Percentiles rank a stretch among this genome's conserved stretches.
Conservation (phyloP, 2,113 vertebrate genomes). For the Cyanoliseus patagonus region DNA sequence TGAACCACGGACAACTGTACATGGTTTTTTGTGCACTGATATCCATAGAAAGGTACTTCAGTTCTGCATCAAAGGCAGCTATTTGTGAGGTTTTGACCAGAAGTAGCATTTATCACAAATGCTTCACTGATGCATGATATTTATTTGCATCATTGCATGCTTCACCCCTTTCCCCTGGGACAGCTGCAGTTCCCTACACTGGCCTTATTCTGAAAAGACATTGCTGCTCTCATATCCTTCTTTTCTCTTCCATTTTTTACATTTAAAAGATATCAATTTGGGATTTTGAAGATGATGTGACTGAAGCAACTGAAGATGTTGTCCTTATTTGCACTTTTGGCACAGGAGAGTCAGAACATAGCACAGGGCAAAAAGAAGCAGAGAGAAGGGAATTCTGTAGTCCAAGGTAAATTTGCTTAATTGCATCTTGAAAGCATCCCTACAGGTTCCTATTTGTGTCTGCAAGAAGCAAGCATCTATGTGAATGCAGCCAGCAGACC, state of each 20-base stretch:
- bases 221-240: rapidly evolving
- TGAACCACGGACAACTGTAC: rapidly evolving
- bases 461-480: not conserved
- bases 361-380: not conserved
- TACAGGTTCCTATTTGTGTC: not conserved
- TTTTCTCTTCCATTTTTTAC: not conserved
- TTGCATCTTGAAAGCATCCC: slow-evolving; percentile 55
- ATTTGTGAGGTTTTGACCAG: not conserved
- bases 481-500: not conserved
- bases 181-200: not conserved
- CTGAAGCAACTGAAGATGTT: not conserved
- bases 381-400: not conserved
- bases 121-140: not conserved
- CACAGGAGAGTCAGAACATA: rapidly evolving
- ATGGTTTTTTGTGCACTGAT: too few relatives aligned
- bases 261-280: not conserved
- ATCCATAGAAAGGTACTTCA: not conserved
- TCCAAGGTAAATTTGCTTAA: slow-evolving; percentile 15
- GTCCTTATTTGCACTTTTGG: not conserved
- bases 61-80: not conserved
- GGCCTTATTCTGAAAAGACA: not conserved
- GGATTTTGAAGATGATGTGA: not conserved
- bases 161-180: not conserved
- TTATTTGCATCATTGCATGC: not conserved
- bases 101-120: not conserved